Evolutionary conservation across 2,888 invertebrate genomes (phyloP).

Genomic region (Scelioninae gen. 1): DNA sequence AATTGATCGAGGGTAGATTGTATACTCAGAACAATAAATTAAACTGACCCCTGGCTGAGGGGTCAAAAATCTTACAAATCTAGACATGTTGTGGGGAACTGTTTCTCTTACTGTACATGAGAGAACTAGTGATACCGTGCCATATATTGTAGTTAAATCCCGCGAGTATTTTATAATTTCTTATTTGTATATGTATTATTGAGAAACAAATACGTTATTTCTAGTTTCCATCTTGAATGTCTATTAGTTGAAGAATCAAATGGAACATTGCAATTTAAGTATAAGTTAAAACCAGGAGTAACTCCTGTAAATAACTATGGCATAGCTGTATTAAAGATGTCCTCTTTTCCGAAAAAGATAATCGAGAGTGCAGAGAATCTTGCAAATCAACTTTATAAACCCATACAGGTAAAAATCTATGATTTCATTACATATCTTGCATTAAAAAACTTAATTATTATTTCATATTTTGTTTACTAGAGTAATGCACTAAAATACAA

Average conservation of each 20-base stretch:
- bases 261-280: constrained; percentile 87
- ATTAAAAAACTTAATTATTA: neutral
- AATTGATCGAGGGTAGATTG: too few species aligned
- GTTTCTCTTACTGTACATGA: too few species aligned
- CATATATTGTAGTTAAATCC: too few species aligned
- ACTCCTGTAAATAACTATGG: constrained; percentile 88
- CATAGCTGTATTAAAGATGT: constrained; percentile 87
- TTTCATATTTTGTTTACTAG: constrained; percentile 24
- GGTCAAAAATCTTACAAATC: too few species aligned
- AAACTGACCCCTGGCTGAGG: too few species aligned
- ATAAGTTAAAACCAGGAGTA: constrained; percentile 87
- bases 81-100: too few species aligned
- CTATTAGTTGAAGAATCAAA: constrained; percentile 81
- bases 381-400: constrained; percentile 83
- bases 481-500: neutral
- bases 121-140: too few species aligned
- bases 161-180: too few species aligned
- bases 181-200: neutral
- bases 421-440: too few species aligned
- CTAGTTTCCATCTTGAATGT: constrained; percentile 84
- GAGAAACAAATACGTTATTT: constrained; percentile 39
- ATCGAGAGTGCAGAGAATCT: constrained; percentile 86
- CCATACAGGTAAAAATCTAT: constrained; percentile 81
- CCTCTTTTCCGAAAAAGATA: constrained; percentile 87
- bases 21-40: too few species aligned